Percentiles rank a stretch among this genome's conserved stretches.
These are phyloP conservation scores for Lethrus apterus DNA, from an alignment of 1,140 invertebrate species.

Conservation along the genomic window DNA sequence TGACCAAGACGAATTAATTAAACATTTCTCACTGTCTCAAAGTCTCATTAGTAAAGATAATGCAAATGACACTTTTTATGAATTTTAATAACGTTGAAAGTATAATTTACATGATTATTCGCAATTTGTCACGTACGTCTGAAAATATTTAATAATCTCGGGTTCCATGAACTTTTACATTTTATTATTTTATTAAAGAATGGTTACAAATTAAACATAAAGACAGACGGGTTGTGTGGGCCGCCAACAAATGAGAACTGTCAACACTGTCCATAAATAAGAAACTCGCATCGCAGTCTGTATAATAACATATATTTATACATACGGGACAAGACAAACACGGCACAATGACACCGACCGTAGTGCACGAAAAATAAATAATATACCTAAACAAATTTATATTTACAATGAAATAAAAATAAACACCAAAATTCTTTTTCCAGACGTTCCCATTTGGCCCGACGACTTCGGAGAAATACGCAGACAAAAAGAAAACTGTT, in stretches of 20 bases:
- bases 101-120: too few species aligned
- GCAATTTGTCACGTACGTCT: too few species aligned
- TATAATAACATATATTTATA: conserved; percentile 15
- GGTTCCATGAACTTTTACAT: conserved; percentile 20
- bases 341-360: conserved; percentile 9
- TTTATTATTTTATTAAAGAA: conserved; percentile 32
- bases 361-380: conserved; percentile 19
- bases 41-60: background rate
- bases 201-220: conserved; percentile 36
- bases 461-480: too few species aligned
- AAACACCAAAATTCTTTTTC: conserved; percentile 5
- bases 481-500: too few species aligned
- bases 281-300: conserved; percentile 14
- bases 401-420: conserved; percentile 16
- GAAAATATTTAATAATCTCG: too few species aligned
- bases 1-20: conserved; percentile 8
- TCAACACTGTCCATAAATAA: conserved; percentile 34
- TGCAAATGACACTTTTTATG: background rate
- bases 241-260: conserved; percentile 37
- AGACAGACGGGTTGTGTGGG: conserved; percentile 33
- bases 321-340: conserved; percentile 14
- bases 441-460: background rate
- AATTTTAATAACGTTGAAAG: conserved; percentile 2
- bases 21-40: conserved; percentile 6
- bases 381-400: conserved; percentile 19